phyloP scores from a whole-genome alignment of 2,797 vertebrate species.

The Eulemur albifrons region DNA sequence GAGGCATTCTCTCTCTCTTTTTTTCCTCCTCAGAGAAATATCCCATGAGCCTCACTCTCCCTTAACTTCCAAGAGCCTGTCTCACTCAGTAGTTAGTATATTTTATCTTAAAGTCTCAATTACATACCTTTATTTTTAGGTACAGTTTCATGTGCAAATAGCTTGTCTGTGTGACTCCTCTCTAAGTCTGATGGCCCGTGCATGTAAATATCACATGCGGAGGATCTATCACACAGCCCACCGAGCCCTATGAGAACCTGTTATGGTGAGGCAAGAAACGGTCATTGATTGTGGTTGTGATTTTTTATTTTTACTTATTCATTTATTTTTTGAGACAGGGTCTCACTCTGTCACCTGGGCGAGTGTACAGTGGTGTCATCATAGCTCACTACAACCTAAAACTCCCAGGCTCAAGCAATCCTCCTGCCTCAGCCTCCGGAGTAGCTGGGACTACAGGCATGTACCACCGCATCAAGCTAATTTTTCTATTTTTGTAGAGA shows the following conservation, averaged over 20 bases:
- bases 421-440: background rate
- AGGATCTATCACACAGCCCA: background rate
- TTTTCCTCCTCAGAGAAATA: background rate
- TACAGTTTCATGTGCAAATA: background rate
- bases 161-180: background rate
- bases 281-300: background rate
- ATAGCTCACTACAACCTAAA: background rate
- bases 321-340: background rate
- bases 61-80: background rate
- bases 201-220: background rate
- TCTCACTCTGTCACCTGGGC: background rate
- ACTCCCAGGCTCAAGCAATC: background rate
- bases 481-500: background rate
- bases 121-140: background rate
- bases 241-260: background rate
- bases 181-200: background rate
- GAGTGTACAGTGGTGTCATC: too few relatives aligned
- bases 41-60: background rate
- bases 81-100: background rate
- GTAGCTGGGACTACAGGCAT: background rate
- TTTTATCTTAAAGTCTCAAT: conserved; percentile 12
- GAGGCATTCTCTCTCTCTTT: background rate
- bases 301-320: background rate
- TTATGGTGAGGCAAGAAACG: background rate
- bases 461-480: background rate